These are phyloP conservation scores for Brachyrhaphis roseni DNA, from an alignment of 2,797 vertebrate genomes.

Conservation along the genomic window DNA sequence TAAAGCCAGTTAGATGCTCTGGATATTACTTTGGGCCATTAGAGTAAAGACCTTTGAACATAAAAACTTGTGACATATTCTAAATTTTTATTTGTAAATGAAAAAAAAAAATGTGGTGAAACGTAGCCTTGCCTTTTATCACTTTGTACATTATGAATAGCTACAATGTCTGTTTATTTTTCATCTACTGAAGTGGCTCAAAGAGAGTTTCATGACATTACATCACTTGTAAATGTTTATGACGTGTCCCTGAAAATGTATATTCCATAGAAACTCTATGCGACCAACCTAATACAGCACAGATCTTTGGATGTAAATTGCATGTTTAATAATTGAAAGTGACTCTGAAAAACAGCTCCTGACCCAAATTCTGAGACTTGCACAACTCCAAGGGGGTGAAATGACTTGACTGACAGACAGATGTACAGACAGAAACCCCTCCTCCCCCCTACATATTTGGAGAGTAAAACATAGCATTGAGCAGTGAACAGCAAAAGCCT, in stretches of 20 bases:
- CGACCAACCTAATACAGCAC: conserved; percentile 36
- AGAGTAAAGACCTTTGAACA: background rate
- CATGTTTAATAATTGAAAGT: conserved; percentile 66
- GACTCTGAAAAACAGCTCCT: conserved; percentile 60
- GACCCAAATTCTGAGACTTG: conserved; percentile 52
- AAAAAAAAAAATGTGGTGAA: background rate
- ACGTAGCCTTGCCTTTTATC: background rate
- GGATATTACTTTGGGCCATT: background rate
- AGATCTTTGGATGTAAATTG: conserved; percentile 33
- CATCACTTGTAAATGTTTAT: conserved; percentile 30
- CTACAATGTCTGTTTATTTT: conserved; percentile 25
- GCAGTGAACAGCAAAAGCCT: conserved; percentile 78
- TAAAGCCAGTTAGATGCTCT: background rate
- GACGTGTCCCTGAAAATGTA: conserved; percentile 33
- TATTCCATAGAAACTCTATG: conserved; percentile 32
- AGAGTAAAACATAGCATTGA: conserved; percentile 74
- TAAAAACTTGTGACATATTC: background rate
- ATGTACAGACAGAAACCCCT: conserved; percentile 66
- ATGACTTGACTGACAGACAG: conserved; percentile 68
- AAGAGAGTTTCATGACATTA: conserved; percentile 27
- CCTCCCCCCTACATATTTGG: conserved; percentile 65
- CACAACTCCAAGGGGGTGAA: conserved; percentile 53
- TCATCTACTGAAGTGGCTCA: conserved; percentile 3
- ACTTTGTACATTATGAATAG: conserved; percentile 7
- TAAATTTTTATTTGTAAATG: background rate